Base-by-base conservation (phyloP, 2,888 invertebrate genomes). In the Callinectes sapidus region DNA sequence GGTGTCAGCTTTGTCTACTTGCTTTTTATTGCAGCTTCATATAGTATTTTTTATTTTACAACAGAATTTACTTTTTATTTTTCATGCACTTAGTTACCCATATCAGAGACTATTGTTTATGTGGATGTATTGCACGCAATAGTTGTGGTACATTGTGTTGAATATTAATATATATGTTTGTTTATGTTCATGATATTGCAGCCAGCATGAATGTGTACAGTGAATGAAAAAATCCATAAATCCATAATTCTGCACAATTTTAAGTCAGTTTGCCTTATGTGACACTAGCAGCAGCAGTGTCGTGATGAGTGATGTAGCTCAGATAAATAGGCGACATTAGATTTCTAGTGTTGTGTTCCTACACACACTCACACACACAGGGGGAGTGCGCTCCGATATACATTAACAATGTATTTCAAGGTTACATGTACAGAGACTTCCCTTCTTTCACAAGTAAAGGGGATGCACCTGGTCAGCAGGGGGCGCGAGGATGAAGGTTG, bases 31-130 rank as follows among this genome's bases (percentile, higher is more conserved):
- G 48, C 48, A 61, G 61, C 61, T 18, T 0, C 61, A 61, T 61
- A 16, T 16, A 1, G 1, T 61, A 2, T 61, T 61, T 61, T 18
- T 61, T 18, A 1, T 61, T 16, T 61, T 18, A 2, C 14, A 1
- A 13, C 61, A 61, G 71, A 55, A 54, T 16, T 32, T 54, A n/a
- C 28, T 35, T 77, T 54, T 77, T 54, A 16, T 35, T 77, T 54
- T 87, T 54, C 54, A 8, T 48, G 2, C 87, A 42, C 87, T 87
- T 42, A 35, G 35, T 86, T 86, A 35, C 86, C 86, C 86, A 42
- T 86, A 42, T 42, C 86, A 86, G 42, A 86, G 86, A 86, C 42
- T 86, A 42, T 86, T 86, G 86, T 42, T 86, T 18, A 35, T 23
- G 35, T 35, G 86, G n/a, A 86, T 86, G 86, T 28, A 39, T n/a